Base-by-base conservation (phyloP, 1,140 invertebrate species). In the Drosophila lowei region DNA sequence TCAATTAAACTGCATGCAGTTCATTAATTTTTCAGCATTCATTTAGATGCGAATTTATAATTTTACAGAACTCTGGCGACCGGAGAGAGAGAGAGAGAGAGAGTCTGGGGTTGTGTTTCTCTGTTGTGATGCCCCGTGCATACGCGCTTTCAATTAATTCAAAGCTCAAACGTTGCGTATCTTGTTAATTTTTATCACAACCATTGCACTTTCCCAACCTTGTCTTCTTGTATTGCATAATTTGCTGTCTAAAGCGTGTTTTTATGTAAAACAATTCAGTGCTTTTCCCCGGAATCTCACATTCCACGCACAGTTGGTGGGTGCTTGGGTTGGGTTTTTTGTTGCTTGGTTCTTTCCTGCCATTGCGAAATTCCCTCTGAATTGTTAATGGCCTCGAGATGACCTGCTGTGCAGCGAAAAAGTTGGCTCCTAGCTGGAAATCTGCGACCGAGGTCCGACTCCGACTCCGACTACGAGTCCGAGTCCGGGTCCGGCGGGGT, bases 161-260 rank as follows among this genome's bases (percentile, higher is more conserved):
- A 90, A 90, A 90, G 86, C 84, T 90, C 89, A 90, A 90, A 90
- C 89, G 81, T 85, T 90, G 89, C 89, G 89, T 90, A 86, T 75
- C 89, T 79, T 90, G 89, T 90, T 90, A 90, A 90, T 90, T 89
- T 90, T 89, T 86, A 89, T 90, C 89, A 86, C 59, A 70, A 75
- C 74, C 79, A 90, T 90, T 90, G 84, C 89, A 90, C 79, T 86
- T 62, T 85, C 70, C 85, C 77, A 7, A 25, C 6, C 81, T 9
- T 38, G 34, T 11, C 15, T 53, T 16, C 66, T 56, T 78, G 63
- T 43, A 86, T 81, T 86, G 81, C 81, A 86, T 86, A 86, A 86
- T 86, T 86, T 86, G 77, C 74, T 74, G 73, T 63, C 54, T 63
- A 78, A 74, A 83, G 83, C 74, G 79, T 88, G 64, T 86, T 86